A percentile compares a stretch with the other conserved stretches of the same genome.
phyloP scores from a whole-genome alignment of 2,888 invertebrate species.

The Tubiluchus corallicola region DNA sequence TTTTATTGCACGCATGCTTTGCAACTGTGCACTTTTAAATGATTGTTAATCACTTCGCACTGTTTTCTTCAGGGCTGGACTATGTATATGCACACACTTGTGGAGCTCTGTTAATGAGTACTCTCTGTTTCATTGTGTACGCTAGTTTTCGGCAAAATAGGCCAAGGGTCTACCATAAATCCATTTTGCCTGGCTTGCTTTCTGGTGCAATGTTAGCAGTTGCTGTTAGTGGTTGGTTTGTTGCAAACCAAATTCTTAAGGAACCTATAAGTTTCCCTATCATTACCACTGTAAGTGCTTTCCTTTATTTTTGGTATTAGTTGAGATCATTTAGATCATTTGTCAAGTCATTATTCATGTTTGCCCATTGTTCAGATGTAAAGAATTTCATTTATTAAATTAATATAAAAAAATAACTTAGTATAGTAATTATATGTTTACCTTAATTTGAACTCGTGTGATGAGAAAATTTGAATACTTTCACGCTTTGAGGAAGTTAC shows the following conservation, averaged over 20 bases:
- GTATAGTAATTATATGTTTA: no score
- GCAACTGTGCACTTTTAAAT: conserved; percentile 5
- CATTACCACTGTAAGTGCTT: conserved; percentile 25
- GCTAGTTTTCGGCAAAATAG: conserved; percentile 24
- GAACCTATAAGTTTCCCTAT: conserved; percentile 34
- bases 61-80: conserved; percentile 23
- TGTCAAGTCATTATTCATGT: no score
- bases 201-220: conserved; percentile 33
- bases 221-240: conserved; percentile 32
- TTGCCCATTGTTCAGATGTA: no score
- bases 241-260: conserved; percentile 32
- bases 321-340: no score
- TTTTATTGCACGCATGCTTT: no score
- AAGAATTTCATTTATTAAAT: no score
- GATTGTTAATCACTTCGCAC: background rate
- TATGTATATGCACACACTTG: conserved; percentile 33
- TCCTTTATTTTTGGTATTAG: no score
- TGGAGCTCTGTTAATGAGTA: conserved; percentile 30
- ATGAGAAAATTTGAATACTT: no score
- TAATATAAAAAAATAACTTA: no score
- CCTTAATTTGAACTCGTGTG: no score
- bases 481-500: no score
- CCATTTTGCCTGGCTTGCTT: conserved; percentile 30
- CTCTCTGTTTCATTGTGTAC: conserved; percentile 29
- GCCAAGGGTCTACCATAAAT: conserved; percentile 27